A percentile compares a stretch with the other conserved stretches of the same genome.
These are phyloP conservation scores for Dunckerocampus dactyliophorus DNA, from an alignment of 2,113 vertebrate genomes.

Conservation along the genomic window DNA sequence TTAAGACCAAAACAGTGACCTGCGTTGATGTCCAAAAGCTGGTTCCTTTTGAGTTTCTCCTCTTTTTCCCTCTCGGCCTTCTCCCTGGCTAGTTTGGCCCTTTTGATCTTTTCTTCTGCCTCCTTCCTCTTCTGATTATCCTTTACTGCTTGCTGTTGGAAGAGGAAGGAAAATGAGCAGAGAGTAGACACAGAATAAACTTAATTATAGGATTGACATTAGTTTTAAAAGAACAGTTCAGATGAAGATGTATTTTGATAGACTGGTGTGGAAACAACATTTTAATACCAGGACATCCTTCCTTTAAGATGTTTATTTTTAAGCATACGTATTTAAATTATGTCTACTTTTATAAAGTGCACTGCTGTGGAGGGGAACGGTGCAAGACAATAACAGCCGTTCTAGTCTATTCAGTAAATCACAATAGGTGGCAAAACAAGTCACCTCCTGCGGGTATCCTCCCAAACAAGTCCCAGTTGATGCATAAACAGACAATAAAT, in stretches of 20 bases:
- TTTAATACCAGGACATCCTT: conserved; percentile 15
- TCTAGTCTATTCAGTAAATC: not conserved
- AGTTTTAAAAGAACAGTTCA: not conserved
- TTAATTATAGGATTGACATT: not conserved
- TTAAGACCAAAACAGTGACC: conserved; percentile 58
- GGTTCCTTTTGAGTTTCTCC: conserved; percentile 78
- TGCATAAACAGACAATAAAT: conserved; percentile 36
- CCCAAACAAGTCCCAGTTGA: conserved; percentile 15
- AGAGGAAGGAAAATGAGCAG: not conserved
- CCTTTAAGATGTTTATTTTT: no score
- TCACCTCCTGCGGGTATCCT: conserved; percentile 3
- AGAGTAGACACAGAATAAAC: not conserved
- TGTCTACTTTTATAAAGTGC: no score
- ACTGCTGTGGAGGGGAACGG: no score
- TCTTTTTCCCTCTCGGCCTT: conserved; percentile 80
- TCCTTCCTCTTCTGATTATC: conserved; percentile 80
- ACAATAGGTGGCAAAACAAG: conserved; percentile 32
- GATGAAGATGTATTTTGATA: not conserved
- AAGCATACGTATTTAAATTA: no score
- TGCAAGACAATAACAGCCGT: no score
- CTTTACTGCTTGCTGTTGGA: conserved; percentile 77
- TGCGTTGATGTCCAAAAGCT: conserved; percentile 77
- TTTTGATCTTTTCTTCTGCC: conserved; percentile 79
- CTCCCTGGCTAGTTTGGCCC: conserved; percentile 78
- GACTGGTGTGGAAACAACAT: conserved; percentile 20